Base-by-base conservation (phyloP, 1,140 invertebrate species). In the Aphis craccivora region DNA sequence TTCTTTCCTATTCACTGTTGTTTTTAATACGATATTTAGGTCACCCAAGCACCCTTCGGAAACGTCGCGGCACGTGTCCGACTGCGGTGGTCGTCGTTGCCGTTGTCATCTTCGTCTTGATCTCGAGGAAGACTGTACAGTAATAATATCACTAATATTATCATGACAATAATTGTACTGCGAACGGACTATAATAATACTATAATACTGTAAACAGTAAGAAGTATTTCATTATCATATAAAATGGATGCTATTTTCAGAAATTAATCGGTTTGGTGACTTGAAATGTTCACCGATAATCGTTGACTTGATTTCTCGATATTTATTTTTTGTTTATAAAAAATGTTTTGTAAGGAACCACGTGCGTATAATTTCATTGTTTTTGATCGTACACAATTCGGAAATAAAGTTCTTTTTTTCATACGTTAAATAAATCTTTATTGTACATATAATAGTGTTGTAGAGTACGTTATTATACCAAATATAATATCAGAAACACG, bases 21-120 rank as follows among this genome's bases (percentile, higher is more conserved):
- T 55, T 51, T n/a, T 90, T 60, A 90, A 90, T 90, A 90, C 45
- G 89, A 90, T 76, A 76, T 90, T 90, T 90, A 40, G 89, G 89
- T 90, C 89, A 90, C 22, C 35, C 89, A 23, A 23, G 37, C 89
- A 60, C 35, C 35, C 89, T 45, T 53, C 18, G 20, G 53, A 37
- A 60, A 53, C 53, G 30, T 51, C 22, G 6, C 53, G 35, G 89
- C 53, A 90, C 89, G 89, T 90, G 51, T 55, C 53, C 35, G 48
- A 60, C 22, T 37, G 76, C 25, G 43, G 60, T 76, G 30, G 60
- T 18, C n/a, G 30, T 67, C 2, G 30, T 18, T 1, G 60, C 18
- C 30, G 60, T 67, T n/a, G 30, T 67, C 60, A 67, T n/a, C 60
- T 67, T 67, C 14, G 60, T 35, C n/a, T 18, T n/a, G 60, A n/a